Evolutionary conservation across 2,797 vertebrate genomes (phyloP).

Genomic region (Gephyroberyx darwinii): DNA sequence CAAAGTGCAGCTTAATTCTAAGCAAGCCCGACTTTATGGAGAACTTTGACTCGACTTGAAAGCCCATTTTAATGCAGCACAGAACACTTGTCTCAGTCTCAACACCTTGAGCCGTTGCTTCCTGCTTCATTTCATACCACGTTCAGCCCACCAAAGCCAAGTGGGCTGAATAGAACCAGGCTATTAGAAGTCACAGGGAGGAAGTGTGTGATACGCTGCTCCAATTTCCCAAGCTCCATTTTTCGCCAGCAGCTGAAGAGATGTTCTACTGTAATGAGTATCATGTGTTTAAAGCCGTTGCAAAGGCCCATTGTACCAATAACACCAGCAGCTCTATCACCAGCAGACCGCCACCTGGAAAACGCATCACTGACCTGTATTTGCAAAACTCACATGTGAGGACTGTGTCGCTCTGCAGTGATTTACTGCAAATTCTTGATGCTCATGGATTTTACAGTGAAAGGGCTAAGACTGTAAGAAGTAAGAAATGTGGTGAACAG

Average conservation of each 20-base stretch:
- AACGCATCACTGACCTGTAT: constrained; percentile 65
- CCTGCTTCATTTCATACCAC: constrained; percentile 26
- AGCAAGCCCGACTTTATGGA: constrained; percentile 11
- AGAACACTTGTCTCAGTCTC: constrained; percentile 29
- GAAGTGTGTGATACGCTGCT: constrained; percentile 23
- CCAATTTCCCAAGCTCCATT: constrained; percentile 56
- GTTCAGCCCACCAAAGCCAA: constrained; percentile 44
- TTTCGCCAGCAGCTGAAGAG: constrained; percentile 52
- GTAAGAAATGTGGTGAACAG: constrained; percentile 12
- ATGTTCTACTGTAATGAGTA: constrained; percentile 66
- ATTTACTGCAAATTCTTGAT: neutral
- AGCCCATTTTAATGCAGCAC: constrained; percentile 37
- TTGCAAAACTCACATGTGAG: constrained; percentile 48
- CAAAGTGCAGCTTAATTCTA: constrained; percentile 8
- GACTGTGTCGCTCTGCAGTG: neutral
- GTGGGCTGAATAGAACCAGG: constrained; percentile 53
- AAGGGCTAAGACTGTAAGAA: neutral
- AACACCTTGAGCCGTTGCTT: constrained; percentile 44
- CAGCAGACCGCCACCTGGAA: constrained; percentile 62
- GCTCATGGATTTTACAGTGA: neutral
- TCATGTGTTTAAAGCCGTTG: constrained; percentile 66
- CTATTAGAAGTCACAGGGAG: constrained; percentile 42
- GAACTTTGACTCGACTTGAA: constrained; percentile 12
- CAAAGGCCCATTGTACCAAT: constrained; percentile 52
- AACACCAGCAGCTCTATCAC: constrained; percentile 52